Evolutionary conservation across 2,888 invertebrate genomes (phyloP).

Genomic region (Mellilla xanthometata): DNA sequence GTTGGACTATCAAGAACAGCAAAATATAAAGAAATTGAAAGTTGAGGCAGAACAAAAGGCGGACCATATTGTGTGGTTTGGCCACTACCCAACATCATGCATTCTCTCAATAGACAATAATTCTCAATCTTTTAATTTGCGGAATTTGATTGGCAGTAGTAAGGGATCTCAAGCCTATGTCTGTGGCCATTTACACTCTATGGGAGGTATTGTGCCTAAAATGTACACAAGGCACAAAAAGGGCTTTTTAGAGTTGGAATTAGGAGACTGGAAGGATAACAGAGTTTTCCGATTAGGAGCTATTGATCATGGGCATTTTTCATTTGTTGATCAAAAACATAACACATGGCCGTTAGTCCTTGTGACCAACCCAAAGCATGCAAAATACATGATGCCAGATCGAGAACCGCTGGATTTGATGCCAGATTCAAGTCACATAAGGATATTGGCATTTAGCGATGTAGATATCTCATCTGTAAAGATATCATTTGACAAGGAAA

Average conservation of each 20-base stretch:
- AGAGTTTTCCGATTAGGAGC: constrained; percentile 92
- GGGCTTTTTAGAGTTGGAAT: constrained; percentile 93
- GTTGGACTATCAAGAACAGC: constrained; percentile 82
- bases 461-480: constrained; percentile 84
- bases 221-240: constrained; percentile 94
- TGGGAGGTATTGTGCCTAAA: constrained; percentile 89
- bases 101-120: constrained; percentile 84
- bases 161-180: constrained; percentile 88
- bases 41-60: constrained; percentile 73
- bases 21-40: constrained; percentile 80
- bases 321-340: constrained; percentile 90
- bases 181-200: constrained; percentile 94
- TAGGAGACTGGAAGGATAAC: constrained; percentile 96
- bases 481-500: constrained; percentile 85
- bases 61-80: constrained; percentile 85
- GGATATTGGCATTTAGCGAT: constrained; percentile 90
- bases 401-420: constrained; percentile 88
- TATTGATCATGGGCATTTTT: constrained; percentile 94
- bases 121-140: constrained; percentile 72
- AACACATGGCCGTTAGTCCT: constrained; percentile 91
- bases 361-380: constrained; percentile 96
- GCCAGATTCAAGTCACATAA: constrained; percentile 88
- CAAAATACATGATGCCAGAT: constrained; percentile 86
- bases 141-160: constrained; percentile 83
- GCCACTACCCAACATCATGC: constrained; percentile 96